Evolutionary conservation across 2,888 invertebrate genomes (phyloP).

Genomic region (Ceratothoa steindachneri): DNA sequence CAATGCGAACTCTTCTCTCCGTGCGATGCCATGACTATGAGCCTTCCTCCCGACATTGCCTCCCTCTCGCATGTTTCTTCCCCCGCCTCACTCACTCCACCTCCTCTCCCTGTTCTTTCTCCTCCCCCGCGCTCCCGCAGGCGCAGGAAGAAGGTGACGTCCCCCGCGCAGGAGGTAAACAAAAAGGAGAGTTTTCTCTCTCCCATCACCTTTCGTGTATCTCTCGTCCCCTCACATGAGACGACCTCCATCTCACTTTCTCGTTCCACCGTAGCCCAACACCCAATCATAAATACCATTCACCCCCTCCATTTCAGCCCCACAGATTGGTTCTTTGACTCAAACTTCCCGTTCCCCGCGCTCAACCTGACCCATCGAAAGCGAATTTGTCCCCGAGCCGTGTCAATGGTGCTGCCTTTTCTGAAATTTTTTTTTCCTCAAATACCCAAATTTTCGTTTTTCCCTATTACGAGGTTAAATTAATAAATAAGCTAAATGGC

Average conservation of each 20-base stretch:
- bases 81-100: not conserved
- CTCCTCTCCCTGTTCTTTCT: conserved; percentile 8
- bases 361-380: no score
- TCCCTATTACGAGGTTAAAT: no score
- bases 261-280: no score
- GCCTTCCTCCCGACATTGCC: conserved; percentile 28
- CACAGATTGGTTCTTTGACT: no score
- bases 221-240: not conserved
- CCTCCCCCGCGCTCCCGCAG: not conserved
- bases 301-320: no score
- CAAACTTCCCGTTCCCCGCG: no score
- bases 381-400: no score
- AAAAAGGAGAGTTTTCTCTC: not conserved
- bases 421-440: no score
- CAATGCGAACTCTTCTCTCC: not conserved
- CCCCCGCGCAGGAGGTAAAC: conserved; percentile 7
- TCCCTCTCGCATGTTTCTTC: not conserved
- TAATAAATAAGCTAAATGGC: no score
- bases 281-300: no score
- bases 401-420: no score
- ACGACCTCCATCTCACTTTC: conserved; percentile 4
- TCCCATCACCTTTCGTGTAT: not conserved
- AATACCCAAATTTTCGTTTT: no score
- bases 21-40: conserved; percentile 39
- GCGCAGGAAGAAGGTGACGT: conserved; percentile 8